Evolutionary conservation across 37 sponge, comb jelly and placozoan genomes (phyloP).

Genomic region (Bolinopsis microptera): DNA sequence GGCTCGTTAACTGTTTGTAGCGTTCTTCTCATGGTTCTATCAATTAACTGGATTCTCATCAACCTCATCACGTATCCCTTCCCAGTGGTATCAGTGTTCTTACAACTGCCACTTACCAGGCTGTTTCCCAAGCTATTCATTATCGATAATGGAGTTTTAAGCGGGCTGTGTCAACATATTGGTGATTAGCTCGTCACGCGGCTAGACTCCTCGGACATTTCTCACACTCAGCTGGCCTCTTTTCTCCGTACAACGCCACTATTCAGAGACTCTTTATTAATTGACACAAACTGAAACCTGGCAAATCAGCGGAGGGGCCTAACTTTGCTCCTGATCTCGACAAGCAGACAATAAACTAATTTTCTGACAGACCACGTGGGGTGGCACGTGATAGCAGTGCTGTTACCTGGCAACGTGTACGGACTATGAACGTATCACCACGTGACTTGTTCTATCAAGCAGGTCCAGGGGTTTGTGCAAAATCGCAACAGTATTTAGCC

Average conservation of each 20-base stretch:
- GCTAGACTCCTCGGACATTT: background rate
- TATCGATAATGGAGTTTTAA: background rate
- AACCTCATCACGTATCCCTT: no score
- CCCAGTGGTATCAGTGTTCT: no score
- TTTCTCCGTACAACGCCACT: background rate
- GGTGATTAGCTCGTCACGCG: background rate
- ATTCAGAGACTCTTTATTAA: background rate
- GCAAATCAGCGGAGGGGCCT: background rate
- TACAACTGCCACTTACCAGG: no score
- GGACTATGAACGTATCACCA: background rate
- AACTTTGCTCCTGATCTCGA: background rate
- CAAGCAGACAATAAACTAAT: constrained; percentile 62
- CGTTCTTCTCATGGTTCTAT: no score
- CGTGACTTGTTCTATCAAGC: constrained; percentile 33
- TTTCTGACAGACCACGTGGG: constrained; percentile 34
- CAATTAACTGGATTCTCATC: no score
- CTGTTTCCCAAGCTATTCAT: background rate
- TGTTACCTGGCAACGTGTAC: background rate
- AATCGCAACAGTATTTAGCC: constrained; percentile 38
- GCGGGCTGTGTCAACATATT: background rate
- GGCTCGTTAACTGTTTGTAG: no score
- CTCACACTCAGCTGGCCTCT: background rate
- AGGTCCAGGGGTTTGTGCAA: constrained; percentile 24
- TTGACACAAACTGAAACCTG: background rate
- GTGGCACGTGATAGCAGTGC: background rate